phyloP scores from a whole-genome alignment of 2,888 invertebrate species.

The Onthophagus sagittarius region DNA sequence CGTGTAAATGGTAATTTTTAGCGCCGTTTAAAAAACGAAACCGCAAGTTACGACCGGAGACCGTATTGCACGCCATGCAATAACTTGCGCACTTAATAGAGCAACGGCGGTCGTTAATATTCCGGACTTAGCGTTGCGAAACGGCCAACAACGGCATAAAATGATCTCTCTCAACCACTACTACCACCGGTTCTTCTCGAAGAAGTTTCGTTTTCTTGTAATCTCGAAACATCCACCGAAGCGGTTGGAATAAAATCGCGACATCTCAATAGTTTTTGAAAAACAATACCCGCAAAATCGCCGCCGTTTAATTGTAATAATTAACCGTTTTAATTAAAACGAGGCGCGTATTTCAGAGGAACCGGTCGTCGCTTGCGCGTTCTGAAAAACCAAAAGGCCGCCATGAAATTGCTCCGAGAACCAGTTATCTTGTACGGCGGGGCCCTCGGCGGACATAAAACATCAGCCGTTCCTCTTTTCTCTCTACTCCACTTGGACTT shows the following conservation, averaged over 20 bases:
- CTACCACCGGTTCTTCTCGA: too few species aligned
- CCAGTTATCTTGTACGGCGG: constrained; percentile 3
- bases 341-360: not conserved
- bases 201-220: not conserved
- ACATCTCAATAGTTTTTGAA: not conserved
- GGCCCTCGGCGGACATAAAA: constrained; percentile 9
- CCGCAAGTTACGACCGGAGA: not conserved
- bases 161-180: too few species aligned
- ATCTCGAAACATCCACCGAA: not conserved
- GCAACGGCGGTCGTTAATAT: not conserved
- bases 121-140: not conserved
- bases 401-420: constrained; percentile 6
- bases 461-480: constrained; percentile 4
- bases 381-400: not conserved
- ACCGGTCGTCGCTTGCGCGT: too few species aligned
- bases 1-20: not conserved
- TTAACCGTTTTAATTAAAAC: constrained; percentile 13
- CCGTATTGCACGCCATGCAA: not conserved
- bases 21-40: not conserved
- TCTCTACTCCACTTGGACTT: not conserved
- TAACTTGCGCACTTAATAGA: not conserved
- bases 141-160: not conserved
- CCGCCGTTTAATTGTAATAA: constrained; percentile 13
- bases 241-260: not conserved
- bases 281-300: not conserved